Base-by-base conservation (phyloP, 2,888 invertebrate genomes). In the Elegia similella region DNA sequence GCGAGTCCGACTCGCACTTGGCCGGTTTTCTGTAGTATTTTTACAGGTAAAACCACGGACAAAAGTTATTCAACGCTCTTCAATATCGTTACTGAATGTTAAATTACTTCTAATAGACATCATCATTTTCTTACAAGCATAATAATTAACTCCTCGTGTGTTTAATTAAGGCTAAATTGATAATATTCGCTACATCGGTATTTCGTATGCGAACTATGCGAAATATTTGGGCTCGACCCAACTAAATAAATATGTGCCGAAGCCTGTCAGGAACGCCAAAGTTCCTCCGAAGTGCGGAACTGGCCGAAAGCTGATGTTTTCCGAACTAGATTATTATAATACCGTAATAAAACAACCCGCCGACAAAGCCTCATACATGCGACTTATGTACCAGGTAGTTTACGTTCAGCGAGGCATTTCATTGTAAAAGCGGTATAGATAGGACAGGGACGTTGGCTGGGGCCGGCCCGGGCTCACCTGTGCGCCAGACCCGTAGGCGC, bases 391-490 rank as follows among this genome's bases (percentile, higher is more conserved):
- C 75, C 75, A 80, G 75, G 76, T 82, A 86, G 82, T 83, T 81
- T 77, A 74, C 79, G 84, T 77, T 81, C 80, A 83, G 75, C 76
- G 78, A 84, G 80, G 73, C 81, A 78, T 84, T 82, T 82, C 82
- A 86, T 78, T 86, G 86, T 86, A 74, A 85, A 82, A 80, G 75
- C 79, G 71, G 77, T 83, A 82, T 84, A 86, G 84, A 86, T 86
- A 84, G 80, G 70, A 72, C 68, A 72, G 75, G 70, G 76, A 75
- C 76, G 76, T 75, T 78, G 74, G 73, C 76, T 77, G 76, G 83
- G 84, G 85, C 79, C 84, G 84, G 83, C 82, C 81, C 84, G 84
- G 86, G 84, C 88, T 88, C 80, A 89, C 34, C 87, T 88, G 86
- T 80, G 75, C 76, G 72, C 79, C 76, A 86, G 84, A 84, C 82